phyloP scores from a whole-genome alignment of 2,113 vertebrate species.

The Lontra canadensis region DNA sequence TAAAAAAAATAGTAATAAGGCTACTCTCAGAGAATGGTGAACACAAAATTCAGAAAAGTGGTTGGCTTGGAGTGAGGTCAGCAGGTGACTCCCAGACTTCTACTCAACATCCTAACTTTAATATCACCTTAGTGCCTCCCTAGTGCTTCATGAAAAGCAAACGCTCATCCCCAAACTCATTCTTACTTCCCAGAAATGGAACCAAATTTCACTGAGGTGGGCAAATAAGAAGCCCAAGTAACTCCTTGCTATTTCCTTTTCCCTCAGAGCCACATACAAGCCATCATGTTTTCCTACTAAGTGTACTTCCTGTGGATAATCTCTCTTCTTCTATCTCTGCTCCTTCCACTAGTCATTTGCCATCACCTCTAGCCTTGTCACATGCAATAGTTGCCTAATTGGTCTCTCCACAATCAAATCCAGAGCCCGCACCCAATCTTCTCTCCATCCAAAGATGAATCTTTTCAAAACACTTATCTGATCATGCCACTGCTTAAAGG shows the following conservation, averaged over 20 bases:
- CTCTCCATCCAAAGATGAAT: not conserved
- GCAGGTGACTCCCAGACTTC: not conserved
- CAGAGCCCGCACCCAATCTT: not conserved
- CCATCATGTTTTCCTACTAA: not conserved
- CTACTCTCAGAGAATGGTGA: not conserved
- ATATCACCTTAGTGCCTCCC: not conserved
- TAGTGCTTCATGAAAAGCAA: not conserved
- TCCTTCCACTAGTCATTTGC: not conserved
- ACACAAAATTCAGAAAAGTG: not conserved
- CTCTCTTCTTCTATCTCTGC: not conserved
- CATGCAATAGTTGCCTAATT: not conserved
- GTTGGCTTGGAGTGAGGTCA: not conserved
- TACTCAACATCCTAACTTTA: not conserved
- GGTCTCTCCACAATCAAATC: not conserved
- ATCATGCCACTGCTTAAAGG: not conserved
- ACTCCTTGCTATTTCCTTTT: not conserved
- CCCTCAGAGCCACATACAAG: not conserved
- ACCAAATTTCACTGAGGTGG: not conserved
- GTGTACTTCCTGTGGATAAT: not conserved
- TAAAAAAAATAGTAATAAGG: not conserved
- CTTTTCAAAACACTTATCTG: not conserved
- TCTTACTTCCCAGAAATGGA: not conserved
- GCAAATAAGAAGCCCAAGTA: not conserved
- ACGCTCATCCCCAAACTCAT: not conserved
- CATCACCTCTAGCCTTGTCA: not conserved